Evolutionary conservation across 2,797 vertebrate species (phyloP).

Genomic region (Sparidentex hasta): DNA sequence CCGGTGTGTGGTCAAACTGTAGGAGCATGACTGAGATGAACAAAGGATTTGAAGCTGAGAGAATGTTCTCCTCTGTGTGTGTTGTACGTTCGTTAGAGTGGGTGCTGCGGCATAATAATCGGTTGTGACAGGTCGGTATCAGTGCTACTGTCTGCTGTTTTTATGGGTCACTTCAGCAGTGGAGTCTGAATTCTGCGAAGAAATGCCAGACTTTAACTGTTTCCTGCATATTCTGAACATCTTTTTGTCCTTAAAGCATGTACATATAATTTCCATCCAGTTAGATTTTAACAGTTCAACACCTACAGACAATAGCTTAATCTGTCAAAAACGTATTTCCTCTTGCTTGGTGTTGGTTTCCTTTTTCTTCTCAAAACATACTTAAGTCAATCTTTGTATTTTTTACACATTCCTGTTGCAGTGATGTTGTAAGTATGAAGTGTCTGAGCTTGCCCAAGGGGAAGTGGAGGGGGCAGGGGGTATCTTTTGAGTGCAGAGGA

Average conservation of each 20-base stretch:
- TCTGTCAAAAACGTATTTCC: constrained; percentile 12
- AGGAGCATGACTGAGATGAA: constrained; percentile 29
- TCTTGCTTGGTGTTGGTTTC: constrained; percentile 4
- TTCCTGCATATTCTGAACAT: background rate
- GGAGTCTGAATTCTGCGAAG: constrained; percentile 4
- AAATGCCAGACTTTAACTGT: constrained; percentile 10
- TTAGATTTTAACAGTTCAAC: background rate
- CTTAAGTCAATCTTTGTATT: constrained; percentile 34
- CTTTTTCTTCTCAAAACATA: constrained; percentile 41
- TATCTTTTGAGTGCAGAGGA: constrained; percentile 3
- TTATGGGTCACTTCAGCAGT: constrained; percentile 73
- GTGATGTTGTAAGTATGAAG: constrained; percentile 46
- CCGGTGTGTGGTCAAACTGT: constrained; percentile 10
- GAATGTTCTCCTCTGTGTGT: constrained; percentile 28
- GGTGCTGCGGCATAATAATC: constrained; percentile 57
- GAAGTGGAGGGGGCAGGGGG: constrained; percentile 15
- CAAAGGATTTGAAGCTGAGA: constrained; percentile 9
- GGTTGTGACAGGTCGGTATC: constrained; percentile 73
- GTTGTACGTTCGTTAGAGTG: constrained; percentile 22
- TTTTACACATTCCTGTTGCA: constrained; percentile 61
- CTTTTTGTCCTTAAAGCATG: background rate
- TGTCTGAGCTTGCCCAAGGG: constrained; percentile 63
- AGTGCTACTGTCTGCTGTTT: constrained; percentile 60
- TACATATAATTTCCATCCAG: background rate
- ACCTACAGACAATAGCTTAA: constrained; percentile 13